These are phyloP conservation scores for Apodemus sylvaticus DNA, from an alignment of 2,113 vertebrate genomes.

Conservation along the genomic window DNA sequence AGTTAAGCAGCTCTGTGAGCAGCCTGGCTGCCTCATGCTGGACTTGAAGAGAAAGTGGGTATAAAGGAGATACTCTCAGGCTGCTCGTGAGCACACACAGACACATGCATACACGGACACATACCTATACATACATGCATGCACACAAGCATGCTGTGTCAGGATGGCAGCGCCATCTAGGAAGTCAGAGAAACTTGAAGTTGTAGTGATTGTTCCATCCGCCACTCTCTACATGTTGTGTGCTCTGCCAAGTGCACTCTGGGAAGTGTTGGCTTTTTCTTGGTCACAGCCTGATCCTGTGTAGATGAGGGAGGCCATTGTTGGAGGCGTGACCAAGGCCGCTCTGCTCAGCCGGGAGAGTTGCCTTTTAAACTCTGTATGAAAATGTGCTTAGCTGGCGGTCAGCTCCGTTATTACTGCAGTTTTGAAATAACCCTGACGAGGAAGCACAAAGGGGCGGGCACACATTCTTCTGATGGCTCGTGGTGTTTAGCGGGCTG, in stretches of 20 bases:
- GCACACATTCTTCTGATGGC: neutral
- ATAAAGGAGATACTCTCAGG: neutral
- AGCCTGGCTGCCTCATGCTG: neutral
- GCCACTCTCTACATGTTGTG: no score
- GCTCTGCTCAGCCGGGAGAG: neutral
- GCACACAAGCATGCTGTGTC: no score
- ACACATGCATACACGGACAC: neutral
- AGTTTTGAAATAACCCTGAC: constrained; percentile 5
- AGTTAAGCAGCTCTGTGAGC: neutral
- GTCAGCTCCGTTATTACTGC: neutral
- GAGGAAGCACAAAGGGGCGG: neutral
- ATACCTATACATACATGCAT: accelerated
- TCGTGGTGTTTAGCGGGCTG: neutral
- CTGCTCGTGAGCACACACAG: neutral
- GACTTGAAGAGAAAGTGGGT: neutral
- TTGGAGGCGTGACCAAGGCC: neutral
- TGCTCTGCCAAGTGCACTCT: accelerated
- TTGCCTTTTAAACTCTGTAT: neutral
- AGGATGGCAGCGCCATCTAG: neutral
- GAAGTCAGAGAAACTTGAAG: neutral
- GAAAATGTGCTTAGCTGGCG: neutral
- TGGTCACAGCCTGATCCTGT: neutral
- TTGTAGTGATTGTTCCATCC: neutral
- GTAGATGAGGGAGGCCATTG: neutral
- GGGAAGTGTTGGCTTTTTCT: neutral